Percentiles rank a stretch among this genome's conserved stretches.
Evolutionary conservation across 2,797 vertebrate species (phyloP).

Genomic region (Arrhamphus sclerolepis): DNA sequence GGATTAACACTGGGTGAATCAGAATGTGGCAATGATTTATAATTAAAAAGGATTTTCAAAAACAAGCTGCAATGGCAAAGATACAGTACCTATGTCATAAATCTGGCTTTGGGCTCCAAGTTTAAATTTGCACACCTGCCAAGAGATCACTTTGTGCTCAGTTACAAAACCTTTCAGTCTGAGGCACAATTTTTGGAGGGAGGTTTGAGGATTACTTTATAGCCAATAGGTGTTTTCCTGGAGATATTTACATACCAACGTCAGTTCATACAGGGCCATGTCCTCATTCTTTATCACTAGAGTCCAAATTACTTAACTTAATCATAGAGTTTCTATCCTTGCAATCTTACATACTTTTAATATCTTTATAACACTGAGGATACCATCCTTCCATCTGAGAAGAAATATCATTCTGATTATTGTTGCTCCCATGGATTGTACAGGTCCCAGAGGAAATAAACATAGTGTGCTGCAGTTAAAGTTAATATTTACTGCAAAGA

Average conservation of each 20-base stretch:
- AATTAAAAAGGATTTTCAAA: slow-evolving; percentile 2
- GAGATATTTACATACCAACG: slow-evolving; percentile 9
- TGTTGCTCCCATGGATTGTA: slow-evolving; percentile 46
- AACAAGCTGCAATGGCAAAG: slow-evolving; percentile 9
- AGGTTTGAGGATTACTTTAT: slow-evolving; percentile 13
- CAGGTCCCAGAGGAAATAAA: slow-evolving; percentile 42
- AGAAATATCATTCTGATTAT: slow-evolving; percentile 41
- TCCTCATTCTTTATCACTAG: slow-evolving; percentile 8
- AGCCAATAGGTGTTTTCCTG: neutral
- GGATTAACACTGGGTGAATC: slow-evolving; percentile 25
- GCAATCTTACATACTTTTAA: neutral
- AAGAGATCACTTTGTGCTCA: slow-evolving; percentile 56
- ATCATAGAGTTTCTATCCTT: slow-evolving; percentile 6
- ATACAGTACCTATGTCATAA: neutral
- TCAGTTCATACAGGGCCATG: neutral
- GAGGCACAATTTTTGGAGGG: slow-evolving; percentile 44
- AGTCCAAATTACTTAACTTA: slow-evolving; percentile 6
- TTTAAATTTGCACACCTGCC: slow-evolving; percentile 26
- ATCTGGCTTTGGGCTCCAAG: slow-evolving; percentile 22
- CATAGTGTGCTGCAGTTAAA: slow-evolving; percentile 33
- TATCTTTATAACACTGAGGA: slow-evolving; percentile 1
- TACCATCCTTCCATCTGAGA: slow-evolving; percentile 18
- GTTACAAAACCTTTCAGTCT: slow-evolving; percentile 53
- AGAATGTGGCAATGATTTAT: slow-evolving; percentile 11
- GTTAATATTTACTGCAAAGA: slow-evolving; percentile 41